Evolutionary conservation across 1,140 invertebrate species (phyloP), one percentile per base, ranked within the genome.

Genomic region (Sarcophaga bullata): DNA sequence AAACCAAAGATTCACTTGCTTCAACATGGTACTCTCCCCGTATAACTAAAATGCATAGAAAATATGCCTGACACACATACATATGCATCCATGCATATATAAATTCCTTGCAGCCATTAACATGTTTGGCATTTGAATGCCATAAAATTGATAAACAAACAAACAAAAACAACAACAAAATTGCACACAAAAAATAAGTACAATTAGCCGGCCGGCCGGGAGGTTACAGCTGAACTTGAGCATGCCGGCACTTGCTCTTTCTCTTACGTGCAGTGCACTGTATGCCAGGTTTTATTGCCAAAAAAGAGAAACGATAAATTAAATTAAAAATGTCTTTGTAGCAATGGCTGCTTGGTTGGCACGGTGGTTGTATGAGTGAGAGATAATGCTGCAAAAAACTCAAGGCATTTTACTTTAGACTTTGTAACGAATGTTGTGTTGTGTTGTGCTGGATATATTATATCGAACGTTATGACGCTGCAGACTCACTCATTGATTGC

Each of bases 101-200:
- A 37, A 37, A 37, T 37, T 37, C 25, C 25, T n/a, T 58, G 4
- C 15, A 58, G 13, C 54, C 54, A 58, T 58, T 58, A 58, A 58
- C 54, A 58, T 58, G 54, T n/a, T 58, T 58, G 54, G 54, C 54
- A 58, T n/a, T 58, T 58, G 54, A 58, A 13, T 58, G 54, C 54
- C 54, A 58, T n/a, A n/a, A 58, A 58, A 58, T 58, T 58, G 54
- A 58, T 58, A 58, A 58, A 58, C 54, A 58, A 58, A 58, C 15
- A 13, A n/a, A n/a, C 15, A 58, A 58, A 58, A 58, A 58, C 15
- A 58, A 13, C 6, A 58, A 54, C 10, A 58, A 15, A 15, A n/a
- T 58, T 54, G 15, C 25, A 37, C 25, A 37, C 4, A 37, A 37
- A 37, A 58, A 58, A 58, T 58, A 58, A 58, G n/a, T 58, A 58